Evolutionary conservation across 2,888 invertebrate species (phyloP).

Genomic region (Andrena trimmerana): DNA sequence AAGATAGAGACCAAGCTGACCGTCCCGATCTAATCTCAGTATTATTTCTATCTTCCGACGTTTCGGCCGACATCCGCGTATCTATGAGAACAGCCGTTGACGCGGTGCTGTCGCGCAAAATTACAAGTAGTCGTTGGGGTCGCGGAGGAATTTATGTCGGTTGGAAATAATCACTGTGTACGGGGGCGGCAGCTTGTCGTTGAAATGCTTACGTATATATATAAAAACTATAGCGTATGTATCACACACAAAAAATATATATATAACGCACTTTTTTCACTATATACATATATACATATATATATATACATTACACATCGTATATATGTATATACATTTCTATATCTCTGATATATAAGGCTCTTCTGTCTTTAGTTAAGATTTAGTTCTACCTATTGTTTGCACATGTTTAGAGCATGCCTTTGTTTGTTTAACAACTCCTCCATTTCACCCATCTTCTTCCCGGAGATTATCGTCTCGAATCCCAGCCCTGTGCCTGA

Average conservation of each 20-base stretch:
- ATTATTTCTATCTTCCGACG: conserved; percentile 56
- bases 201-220: conserved; percentile 75
- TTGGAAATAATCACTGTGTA: conserved; percentile 62
- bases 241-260: conserved; percentile 79
- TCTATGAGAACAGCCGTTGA: neutral
- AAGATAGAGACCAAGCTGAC: conserved; percentile 71
- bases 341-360: conserved; percentile 84
- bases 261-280: conserved; percentile 69
- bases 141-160: neutral
- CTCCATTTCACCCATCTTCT: conserved; percentile 52
- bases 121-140: neutral
- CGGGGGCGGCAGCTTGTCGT: conserved; percentile 66
- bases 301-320: conserved; percentile 73
- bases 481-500: conserved; percentile 22
- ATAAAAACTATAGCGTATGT: conserved; percentile 79
- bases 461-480: conserved; percentile 48
- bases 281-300: conserved; percentile 76
- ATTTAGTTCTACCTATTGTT: conserved; percentile 85
- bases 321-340: conserved; percentile 82
- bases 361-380: conserved; percentile 85
- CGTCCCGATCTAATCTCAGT: conserved; percentile 43
- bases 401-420: conserved; percentile 85
- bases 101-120: conserved; percentile 1
- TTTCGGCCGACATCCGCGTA: neutral
- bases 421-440: conserved; percentile 82